These are phyloP conservation scores for Drosophila micromelanica DNA, from an alignment of 1,140 invertebrate genomes.

Conservation along the genomic window DNA sequence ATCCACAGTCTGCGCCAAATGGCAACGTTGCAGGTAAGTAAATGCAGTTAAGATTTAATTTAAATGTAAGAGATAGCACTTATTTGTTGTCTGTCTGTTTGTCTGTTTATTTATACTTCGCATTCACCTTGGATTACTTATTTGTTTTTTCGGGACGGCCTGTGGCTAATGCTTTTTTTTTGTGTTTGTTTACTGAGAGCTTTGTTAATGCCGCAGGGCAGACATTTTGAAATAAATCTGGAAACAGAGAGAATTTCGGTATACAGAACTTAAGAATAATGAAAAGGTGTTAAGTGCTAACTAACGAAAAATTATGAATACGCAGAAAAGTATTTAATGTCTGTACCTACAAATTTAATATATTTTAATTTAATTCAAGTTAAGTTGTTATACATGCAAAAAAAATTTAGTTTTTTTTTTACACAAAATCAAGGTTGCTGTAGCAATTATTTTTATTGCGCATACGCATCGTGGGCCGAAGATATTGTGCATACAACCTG, in stretches of 20 bases:
- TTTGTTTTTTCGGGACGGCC: constrained; percentile 18
- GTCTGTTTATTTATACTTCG: constrained; percentile 15
- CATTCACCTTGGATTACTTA: constrained; percentile 24
- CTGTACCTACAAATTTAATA: neutral
- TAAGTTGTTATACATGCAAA: neutral
- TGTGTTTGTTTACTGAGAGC: constrained; percentile 23
- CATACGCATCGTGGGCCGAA: constrained; percentile 42
- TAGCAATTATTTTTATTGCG: constrained; percentile 17
- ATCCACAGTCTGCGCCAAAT: constrained; percentile 40
- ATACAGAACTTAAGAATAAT: neutral
- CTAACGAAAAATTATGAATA: constrained; percentile 8
- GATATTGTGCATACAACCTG: constrained; percentile 17
- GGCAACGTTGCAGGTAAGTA: constrained; percentile 50
- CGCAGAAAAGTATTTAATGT: neutral
- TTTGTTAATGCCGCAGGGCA: constrained; percentile 1
- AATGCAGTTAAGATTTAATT: neutral
- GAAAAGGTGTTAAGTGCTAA: constrained; percentile 14
- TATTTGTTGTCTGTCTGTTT: neutral
- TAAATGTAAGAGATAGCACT: neutral
- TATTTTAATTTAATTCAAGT: neutral
- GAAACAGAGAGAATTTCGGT: neutral
- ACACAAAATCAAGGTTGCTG: constrained; percentile 30
- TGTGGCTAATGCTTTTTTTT: constrained; percentile 11
- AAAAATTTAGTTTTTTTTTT: neutral
- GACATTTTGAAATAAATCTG: constrained; percentile 5